Conservation (phyloP, 2,888 invertebrate genomes). For the Boloria selene region DNA sequence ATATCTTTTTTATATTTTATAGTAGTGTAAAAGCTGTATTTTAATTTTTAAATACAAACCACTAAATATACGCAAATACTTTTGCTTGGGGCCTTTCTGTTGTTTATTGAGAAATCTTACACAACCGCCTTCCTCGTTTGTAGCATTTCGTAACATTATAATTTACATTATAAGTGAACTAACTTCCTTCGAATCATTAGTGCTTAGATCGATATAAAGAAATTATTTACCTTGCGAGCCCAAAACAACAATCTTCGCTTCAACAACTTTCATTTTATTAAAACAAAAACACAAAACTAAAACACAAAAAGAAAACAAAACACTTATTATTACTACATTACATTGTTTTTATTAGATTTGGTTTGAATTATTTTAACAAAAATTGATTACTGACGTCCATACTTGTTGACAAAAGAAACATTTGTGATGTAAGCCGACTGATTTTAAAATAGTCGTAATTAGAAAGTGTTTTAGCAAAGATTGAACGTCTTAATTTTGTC, state of each 20-base stretch:
- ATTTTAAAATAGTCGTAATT: slow-evolving; percentile 14
- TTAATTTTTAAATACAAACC: too few species aligned
- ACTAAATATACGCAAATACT: neutral
- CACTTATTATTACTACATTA: slow-evolving; percentile 24
- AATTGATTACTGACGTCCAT: slow-evolving; percentile 29
- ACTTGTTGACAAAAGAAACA: slow-evolving; percentile 20
- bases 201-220: slow-evolving; percentile 5
- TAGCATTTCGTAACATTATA: slow-evolving; percentile 9
- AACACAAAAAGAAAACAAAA: slow-evolving; percentile 33
- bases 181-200: slow-evolving; percentile 16
- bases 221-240: slow-evolving; percentile 88
- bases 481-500: slow-evolving; percentile 14
- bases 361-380: slow-evolving; percentile 21
- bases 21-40: too few species aligned
- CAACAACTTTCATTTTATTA: slow-evolving; percentile 86
- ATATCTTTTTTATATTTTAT: too few species aligned
- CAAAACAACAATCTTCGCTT: slow-evolving; percentile 93
- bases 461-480: neutral
- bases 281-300: slow-evolving; percentile 39
- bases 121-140: neutral
- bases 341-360: slow-evolving; percentile 32
- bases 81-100: neutral
- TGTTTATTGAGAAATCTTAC: slow-evolving; percentile 8
- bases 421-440: slow-evolving; percentile 29
- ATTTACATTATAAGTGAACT: slow-evolving; percentile 4